A percentile compares a stretch with the other conserved stretches of the same genome.
phyloP scores from a whole-genome alignment of 2,888 invertebrate genomes.

The Sacculina carcini region DNA sequence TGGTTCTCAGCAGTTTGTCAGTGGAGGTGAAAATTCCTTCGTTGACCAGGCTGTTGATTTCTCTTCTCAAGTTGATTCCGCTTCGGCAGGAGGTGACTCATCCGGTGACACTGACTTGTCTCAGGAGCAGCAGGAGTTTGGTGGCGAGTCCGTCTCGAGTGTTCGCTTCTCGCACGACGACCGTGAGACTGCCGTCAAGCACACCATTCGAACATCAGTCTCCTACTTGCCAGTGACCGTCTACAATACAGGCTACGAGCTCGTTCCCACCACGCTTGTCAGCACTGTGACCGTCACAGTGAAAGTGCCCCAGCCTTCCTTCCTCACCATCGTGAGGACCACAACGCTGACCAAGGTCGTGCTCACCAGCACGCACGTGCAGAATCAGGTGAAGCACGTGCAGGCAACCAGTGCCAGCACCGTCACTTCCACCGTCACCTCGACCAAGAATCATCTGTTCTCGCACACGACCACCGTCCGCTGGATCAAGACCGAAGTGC shows the following conservation, averaged over 20 bases:
- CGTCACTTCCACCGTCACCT: not conserved
- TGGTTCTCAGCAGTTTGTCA: too few species aligned
- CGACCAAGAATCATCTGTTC: not conserved
- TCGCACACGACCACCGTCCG: not conserved
- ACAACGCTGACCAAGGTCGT: not conserved
- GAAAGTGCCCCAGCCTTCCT: not conserved
- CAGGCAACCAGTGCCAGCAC: not conserved
- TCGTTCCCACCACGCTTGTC: not conserved
- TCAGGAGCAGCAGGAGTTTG: too few species aligned
- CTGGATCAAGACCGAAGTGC: not conserved
- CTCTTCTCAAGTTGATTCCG: too few species aligned
- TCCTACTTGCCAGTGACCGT: not conserved
- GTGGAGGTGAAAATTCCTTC: too few species aligned
- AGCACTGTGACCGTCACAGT: not conserved
- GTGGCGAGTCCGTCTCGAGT: too few species aligned
- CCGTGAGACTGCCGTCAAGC: not conserved
- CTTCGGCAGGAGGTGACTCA: too few species aligned
- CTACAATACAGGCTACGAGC: not conserved
- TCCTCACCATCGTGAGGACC: not conserved
- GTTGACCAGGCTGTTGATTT: too few species aligned
- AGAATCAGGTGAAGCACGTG: not conserved
- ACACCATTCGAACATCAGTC: not conserved
- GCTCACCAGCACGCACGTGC: not conserved
- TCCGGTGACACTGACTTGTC: too few species aligned
- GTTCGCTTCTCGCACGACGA: not conserved